These are phyloP conservation scores for Heterotilapia buettikoferi DNA, from an alignment of 2,113 vertebrate species.

Conservation along the genomic window DNA sequence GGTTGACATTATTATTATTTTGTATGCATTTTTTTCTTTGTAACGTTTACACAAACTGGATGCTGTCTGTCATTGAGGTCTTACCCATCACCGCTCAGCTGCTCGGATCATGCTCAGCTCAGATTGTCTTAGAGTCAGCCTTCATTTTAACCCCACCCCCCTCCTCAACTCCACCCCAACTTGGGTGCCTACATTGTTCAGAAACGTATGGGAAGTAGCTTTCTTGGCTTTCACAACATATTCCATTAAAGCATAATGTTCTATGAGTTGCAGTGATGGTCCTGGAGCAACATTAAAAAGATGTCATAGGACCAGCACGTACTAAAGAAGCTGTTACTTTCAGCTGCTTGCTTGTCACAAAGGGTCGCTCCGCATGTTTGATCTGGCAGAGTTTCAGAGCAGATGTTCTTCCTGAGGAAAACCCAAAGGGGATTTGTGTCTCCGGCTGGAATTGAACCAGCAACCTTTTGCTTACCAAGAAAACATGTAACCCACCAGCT, in stretches of 20 bases:
- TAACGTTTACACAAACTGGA: not conserved
- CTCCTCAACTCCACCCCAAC: not conserved
- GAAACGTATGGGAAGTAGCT: not conserved
- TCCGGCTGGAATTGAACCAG: not conserved
- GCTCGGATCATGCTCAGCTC: not conserved
- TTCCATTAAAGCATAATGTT: not conserved
- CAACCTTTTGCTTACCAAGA: not conserved
- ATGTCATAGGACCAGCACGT: not conserved
- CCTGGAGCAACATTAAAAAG: not conserved
- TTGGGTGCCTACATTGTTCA: not conserved
- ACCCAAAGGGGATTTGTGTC: not conserved
- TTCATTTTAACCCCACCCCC: not conserved
- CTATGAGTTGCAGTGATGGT: not conserved
- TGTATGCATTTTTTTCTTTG: not conserved
- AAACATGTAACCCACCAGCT: not conserved
- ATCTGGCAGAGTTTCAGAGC: not conserved
- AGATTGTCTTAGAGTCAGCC: not conserved
- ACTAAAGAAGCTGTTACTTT: not conserved
- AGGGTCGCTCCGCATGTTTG: not conserved
- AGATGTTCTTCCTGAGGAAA: not conserved
- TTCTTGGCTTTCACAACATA: not conserved
- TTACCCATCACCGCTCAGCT: not conserved
- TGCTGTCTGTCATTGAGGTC: not conserved
- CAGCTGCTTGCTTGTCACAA: not conserved
- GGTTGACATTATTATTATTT: not conserved